Conservation (phyloP, 2,888 invertebrate species). For the Dorcus hopei region DNA sequence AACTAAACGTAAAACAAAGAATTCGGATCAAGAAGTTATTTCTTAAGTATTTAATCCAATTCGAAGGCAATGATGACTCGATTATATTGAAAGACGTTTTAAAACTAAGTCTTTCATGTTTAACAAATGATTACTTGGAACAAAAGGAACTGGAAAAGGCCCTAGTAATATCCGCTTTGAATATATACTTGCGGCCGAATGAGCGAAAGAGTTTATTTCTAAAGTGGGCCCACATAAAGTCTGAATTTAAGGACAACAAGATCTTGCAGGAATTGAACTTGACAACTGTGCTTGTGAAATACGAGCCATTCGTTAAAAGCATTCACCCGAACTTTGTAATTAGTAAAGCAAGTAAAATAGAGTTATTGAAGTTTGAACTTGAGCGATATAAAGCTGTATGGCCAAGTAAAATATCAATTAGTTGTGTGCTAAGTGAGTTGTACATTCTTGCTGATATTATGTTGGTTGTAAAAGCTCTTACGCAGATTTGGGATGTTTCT, state of each 20-base stretch:
- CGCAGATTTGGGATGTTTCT: conserved; percentile 29
- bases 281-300: conserved; percentile 24
- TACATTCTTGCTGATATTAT: conserved; percentile 25
- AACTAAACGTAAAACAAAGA: background rate
- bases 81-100: conserved; percentile 15
- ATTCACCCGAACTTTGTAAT: conserved; percentile 20
- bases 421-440: conserved; percentile 30
- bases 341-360: conserved; percentile 20
- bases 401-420: conserved; percentile 36
- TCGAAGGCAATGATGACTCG: conserved; percentile 17
- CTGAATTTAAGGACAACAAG: conserved; percentile 20
- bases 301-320: conserved; percentile 17
- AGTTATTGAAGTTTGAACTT: conserved; percentile 33
- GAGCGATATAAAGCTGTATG: conserved; percentile 32
- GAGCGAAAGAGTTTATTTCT: conserved; percentile 21
- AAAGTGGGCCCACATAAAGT: conserved; percentile 34
- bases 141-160: conserved; percentile 20
- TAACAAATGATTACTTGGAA: conserved; percentile 20
- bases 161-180: conserved; percentile 28
- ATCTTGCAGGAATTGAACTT: conserved; percentile 30
- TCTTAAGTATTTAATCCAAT: conserved; percentile 12
- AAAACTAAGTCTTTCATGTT: conserved; percentile 13
- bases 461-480: conserved; percentile 25
- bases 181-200: conserved; percentile 24
- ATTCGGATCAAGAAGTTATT: conserved; percentile 4